Base-by-base conservation (phyloP, 2,888 invertebrate species). In the Busseola fusca region DNA sequence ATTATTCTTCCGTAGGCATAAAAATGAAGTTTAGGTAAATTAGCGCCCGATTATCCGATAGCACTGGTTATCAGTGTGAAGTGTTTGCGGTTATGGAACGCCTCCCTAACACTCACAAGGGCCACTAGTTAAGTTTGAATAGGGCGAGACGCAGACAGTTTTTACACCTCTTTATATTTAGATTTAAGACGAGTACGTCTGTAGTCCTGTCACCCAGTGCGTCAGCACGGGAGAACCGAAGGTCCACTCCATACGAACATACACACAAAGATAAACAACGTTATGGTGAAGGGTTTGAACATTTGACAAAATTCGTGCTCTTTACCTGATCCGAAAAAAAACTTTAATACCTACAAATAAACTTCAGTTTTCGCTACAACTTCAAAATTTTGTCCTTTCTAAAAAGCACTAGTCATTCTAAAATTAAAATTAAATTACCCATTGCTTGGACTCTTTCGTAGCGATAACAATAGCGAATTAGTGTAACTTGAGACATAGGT, bases 131-230 rank as follows among this genome's bases (percentile, higher is more conserved):
- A 59, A 37, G 57, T 34, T 16, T 12, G 67, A 45, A 54, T 58
- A 56, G 52, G 50, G 42, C 52, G 62, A 54, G n/a, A 54, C 45
- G 71, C 72, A 62, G 70, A 73, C 69, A 71, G 66, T 69, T 66
- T 68, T 52, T 71, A 78, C 67, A 57, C n/a, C 64, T 73, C 76
- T 80, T 76, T 80, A 62, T 74, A 76, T 80, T 67, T 67, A 71
- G 67, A 5, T 34, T 74, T 83, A 80, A 59, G 62, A 72, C 37
- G 48, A 78, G 71, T n/a, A 34, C 45, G 63, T 68, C 56, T 64
- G 80, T 45, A 40, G 27, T 42, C 57, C 34, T 60, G 45, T 21
- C 77, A 64, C n/a, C 30, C 5, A 16, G 4, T 4, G 52, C 16
- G 6, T 30, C 0, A 16, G 18, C 2, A 10, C 9, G 48, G 30